Evolutionary conservation across 1,140 invertebrate genomes (phyloP), one percentile per base, ranked within the genome.

Genomic region (Anadara kagoshimensis): DNA sequence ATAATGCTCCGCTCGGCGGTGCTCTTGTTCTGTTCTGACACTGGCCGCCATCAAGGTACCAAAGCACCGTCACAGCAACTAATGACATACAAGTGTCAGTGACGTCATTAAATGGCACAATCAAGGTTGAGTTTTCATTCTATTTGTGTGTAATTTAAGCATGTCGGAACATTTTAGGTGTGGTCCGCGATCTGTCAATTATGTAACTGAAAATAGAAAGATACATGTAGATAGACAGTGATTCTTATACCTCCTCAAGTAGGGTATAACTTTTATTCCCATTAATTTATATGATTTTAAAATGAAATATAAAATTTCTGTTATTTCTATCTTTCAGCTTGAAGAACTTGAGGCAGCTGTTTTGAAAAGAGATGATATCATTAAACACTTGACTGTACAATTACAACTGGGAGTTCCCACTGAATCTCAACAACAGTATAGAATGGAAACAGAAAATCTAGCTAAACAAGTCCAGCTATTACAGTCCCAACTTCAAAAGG

Each of bases 401-500:
- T 66, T 85, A 54, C 73, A 83, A 44, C 47, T 57, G 16, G 61
- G 53, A 12, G 26, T 10, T n/a, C 16, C 45, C 18, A 20, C 29
- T n/a, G 29, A 47, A 12, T 43, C 36, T 44, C 54, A 54, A 41
- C 18, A 54, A 26, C n/a, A 20, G 5, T 67, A 24, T 43, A 29
- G 24, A 36, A 18, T 58, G 44, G 59, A 44, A n/a, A 45, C 57
- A 54, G 68, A 44, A 49, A 61, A 77, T 43, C 67, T 87, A 4
- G 58, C 78, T n/a, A 73, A 85, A n/a, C 80, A 85, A 59, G 81
- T 87, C 20, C 78, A 79, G 45, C 57, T 76, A 47, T 73, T 87
- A n/a, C 82, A 87, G 66, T 59, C 64, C 14, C 84, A 87, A 58
- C 75, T 87, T 4, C 64, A 73, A 20, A 73, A 84, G 76, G 84